Evolutionary conservation across 2,113 vertebrate species (phyloP).

Genomic region (Dissostichus mawsoni): DNA sequence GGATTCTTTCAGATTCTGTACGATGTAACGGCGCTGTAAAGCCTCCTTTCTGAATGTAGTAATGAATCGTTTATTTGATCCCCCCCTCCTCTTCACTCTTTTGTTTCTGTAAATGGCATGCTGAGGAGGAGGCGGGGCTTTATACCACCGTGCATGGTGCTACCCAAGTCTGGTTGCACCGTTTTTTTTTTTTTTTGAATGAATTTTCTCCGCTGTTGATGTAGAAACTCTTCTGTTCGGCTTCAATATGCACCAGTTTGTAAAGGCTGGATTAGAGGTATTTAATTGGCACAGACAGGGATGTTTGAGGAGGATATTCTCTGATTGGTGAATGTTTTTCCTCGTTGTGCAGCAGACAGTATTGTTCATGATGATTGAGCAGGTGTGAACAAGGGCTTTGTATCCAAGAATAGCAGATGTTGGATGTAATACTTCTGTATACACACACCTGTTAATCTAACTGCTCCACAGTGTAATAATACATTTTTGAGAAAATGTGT

Average conservation of each 20-base stretch:
- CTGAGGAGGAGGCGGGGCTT: slow-evolving; percentile 61
- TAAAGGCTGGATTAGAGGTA: slow-evolving; percentile 39
- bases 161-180: slow-evolving; percentile 71
- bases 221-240: slow-evolving; percentile 36
- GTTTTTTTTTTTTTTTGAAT: slow-evolving; percentile 20
- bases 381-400: slow-evolving; percentile 79
- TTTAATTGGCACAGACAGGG: slow-evolving; percentile 7
- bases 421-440: slow-evolving; percentile 68
- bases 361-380: slow-evolving; percentile 36
- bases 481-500: slow-evolving; percentile 27
- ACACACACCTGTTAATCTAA: slow-evolving; percentile 60
- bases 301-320: not conserved
- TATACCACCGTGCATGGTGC: slow-evolving; percentile 77
- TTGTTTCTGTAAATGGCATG: slow-evolving; percentile 82
- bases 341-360: slow-evolving; percentile 27
- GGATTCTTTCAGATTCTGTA: slow-evolving; percentile 73
- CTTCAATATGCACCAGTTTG: slow-evolving; percentile 60
- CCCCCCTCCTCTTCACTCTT: slow-evolving; percentile 47
- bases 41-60: slow-evolving; percentile 84
- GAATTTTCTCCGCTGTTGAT: slow-evolving; percentile 56
- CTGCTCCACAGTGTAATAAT: slow-evolving; percentile 51
- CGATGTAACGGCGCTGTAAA: slow-evolving; percentile 74
- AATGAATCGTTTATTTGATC: slow-evolving; percentile 57
- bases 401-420: slow-evolving; percentile 63
- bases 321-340: slow-evolving; percentile 63